Percentiles rank a stretch among this genome's conserved stretches.
Conservation (phyloP, 1,140 invertebrate genomes). For the fruit fly (Drosophila melanogaster) region Release_6_plus_ISO1_MT NT_033779.5:4833001-4833500, state of each 20-base stretch:
- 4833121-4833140: slow-evolving; percentile 88
- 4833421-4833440: slow-evolving; percentile 88
- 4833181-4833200: slow-evolving; percentile 89
- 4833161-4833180: slow-evolving; percentile 90
- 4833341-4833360: slow-evolving; percentile 89
- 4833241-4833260: neutral
- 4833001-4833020: slow-evolving; percentile 86
- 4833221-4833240: neutral
- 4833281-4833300: slow-evolving; percentile 92
- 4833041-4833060: slow-evolving; percentile 63
- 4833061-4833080: slow-evolving; percentile 66
- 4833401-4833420: slow-evolving; percentile 89
- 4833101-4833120: slow-evolving; percentile 85
- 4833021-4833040: slow-evolving; percentile 88
- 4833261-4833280: slow-evolving; percentile 90
- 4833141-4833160: slow-evolving; percentile 90
- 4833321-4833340: slow-evolving; percentile 88
- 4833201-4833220: slow-evolving; percentile 85
- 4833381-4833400: slow-evolving; percentile 88
- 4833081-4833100: slow-evolving; percentile 64
- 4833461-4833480: slow-evolving; percentile 87
- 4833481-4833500: slow-evolving; percentile 80
- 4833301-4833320: slow-evolving; percentile 92
- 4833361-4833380: slow-evolving; percentile 87
- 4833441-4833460: slow-evolving; percentile 89